Percentiles rank a stretch among this genome's conserved stretches.
These are phyloP conservation scores for Polymixis flavicincta DNA, from an alignment of 2,888 invertebrate genomes.

Conservation along the genomic window DNA sequence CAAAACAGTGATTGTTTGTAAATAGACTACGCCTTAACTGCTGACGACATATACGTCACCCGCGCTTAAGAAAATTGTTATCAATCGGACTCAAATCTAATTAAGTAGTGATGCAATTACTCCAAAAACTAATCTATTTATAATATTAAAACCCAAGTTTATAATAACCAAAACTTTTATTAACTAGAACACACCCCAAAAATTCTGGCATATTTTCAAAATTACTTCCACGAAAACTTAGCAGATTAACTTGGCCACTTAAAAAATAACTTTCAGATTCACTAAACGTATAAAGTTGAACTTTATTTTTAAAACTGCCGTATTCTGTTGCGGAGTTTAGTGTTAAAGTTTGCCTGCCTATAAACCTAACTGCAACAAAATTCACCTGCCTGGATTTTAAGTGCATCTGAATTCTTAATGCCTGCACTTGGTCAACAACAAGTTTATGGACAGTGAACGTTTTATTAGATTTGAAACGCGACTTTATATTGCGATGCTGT, in stretches of 20 bases:
- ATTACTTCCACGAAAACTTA: slow-evolving; percentile 39
- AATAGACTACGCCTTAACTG: too few species aligned
- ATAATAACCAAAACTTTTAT: slow-evolving; percentile 16
- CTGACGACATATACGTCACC: too few species aligned
- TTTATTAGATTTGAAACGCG: slow-evolving; percentile 50
- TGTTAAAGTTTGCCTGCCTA: slow-evolving; percentile 52
- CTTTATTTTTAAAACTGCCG: slow-evolving; percentile 60
- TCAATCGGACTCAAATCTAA: background rate
- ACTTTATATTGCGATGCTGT: slow-evolving; percentile 5
- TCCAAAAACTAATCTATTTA: background rate
- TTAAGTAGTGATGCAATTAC: background rate
- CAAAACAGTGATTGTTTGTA: too few species aligned
- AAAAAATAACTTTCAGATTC: slow-evolving; percentile 60
- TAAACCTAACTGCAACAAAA: slow-evolving; percentile 45
- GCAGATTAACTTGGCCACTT: slow-evolving; percentile 49
- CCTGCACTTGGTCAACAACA: slow-evolving; percentile 53
- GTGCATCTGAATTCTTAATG: slow-evolving; percentile 67
- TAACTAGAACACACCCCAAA: slow-evolving; percentile 24
- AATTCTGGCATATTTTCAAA: slow-evolving; percentile 46
- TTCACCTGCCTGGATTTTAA: slow-evolving; percentile 64
- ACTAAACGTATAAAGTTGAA: slow-evolving; percentile 54
- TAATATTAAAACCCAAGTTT: slow-evolving; percentile 22
- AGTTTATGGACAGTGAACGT: slow-evolving; percentile 58
- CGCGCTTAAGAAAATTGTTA: background rate
- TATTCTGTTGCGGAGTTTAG: slow-evolving; percentile 52